Evolutionary conservation across 2,888 invertebrate species (phyloP), one percentile per base, ranked within the genome.

Genomic region (Agrochola circellaris): DNA sequence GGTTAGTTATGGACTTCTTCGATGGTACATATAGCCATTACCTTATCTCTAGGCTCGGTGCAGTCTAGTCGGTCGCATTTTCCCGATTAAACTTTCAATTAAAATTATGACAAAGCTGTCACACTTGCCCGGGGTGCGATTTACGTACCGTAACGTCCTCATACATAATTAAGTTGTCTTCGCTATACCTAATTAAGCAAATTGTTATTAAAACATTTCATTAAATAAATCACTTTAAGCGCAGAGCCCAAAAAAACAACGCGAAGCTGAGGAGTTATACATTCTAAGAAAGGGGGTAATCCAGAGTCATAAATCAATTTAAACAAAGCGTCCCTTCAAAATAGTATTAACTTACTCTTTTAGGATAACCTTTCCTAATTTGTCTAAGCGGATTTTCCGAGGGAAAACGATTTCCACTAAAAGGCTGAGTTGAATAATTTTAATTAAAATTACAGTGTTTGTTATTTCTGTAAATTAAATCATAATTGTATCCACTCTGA

Each of bases 301-400:
- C 62, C 30, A 66, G 82, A 78, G 75, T 82, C 79, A 87, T 90
- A 88, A 91, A 90, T 90, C 86, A 89, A 88, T 87, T 89, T 82
- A 82, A 69, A 85, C 79, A 76, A 68, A 84, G 79, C 78, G 75
- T 79, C 68, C 54, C 77, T 84, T 83, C 78, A 84, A 84, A 87
- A 74, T 83, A 83, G 78, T 67, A 83, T 79, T 81, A 81, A 83
- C 75, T 85, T 85, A 73, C 20, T 77, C 45, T 66, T 72, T 71
- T 51, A 51, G 38, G 17, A 20, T 51, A 51, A 51, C 20, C 8
- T 51, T 51, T 20, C 51, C 51, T 51, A 20, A 51, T 51, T 51
- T 51, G 2, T 51, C 51, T 51, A 51, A 51, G 45, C 65, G 70
- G 77, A 79, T 86, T 88, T 73, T 61, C 67, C 3, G n/a, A 66